Conservation (phyloP, 2,888 invertebrate genomes). For the Drosophila fungiperda region DNA sequence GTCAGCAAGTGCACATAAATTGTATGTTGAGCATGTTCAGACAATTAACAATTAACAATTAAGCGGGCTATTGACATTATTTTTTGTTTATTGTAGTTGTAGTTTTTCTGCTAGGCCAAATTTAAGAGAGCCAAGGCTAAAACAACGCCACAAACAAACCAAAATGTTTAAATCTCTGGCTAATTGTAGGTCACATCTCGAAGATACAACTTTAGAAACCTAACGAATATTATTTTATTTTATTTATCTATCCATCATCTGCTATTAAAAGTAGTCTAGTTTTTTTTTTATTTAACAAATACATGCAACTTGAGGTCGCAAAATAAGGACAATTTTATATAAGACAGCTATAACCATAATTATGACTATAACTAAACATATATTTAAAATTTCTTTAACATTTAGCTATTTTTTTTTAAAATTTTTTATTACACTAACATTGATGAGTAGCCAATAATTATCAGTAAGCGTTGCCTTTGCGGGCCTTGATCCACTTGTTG, state of each 20-base stretch:
- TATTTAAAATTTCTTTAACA: too few species aligned
- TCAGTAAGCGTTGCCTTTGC: constrained; percentile 1
- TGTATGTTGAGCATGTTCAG: constrained; percentile 31
- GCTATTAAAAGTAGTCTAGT: neutral
- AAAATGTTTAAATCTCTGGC: constrained; percentile 33
- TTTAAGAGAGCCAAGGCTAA: constrained; percentile 39
- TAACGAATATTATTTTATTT: neutral
- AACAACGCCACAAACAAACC: constrained; percentile 12
- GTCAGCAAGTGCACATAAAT: constrained; percentile 34
- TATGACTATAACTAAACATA: too few species aligned
- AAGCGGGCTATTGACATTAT: constrained; percentile 53
- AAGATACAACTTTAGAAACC: neutral
- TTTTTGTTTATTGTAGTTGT: constrained; percentile 12
- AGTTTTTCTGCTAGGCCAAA: constrained; percentile 27
- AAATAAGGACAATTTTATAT: neutral
- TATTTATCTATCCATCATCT: neutral
- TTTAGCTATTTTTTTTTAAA: neutral
- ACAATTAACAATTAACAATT: constrained; percentile 55
- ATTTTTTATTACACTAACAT: neutral
- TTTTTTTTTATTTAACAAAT: neutral
- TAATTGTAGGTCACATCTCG: constrained; percentile 32
- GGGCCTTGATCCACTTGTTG: constrained; percentile 42
- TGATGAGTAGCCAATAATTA: constrained; percentile 21
- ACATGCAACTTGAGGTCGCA: neutral
- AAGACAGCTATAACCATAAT: neutral